phyloP scores from a whole-genome alignment of 2,113 vertebrate genomes.

The Pluvialis apricaria region DNA sequence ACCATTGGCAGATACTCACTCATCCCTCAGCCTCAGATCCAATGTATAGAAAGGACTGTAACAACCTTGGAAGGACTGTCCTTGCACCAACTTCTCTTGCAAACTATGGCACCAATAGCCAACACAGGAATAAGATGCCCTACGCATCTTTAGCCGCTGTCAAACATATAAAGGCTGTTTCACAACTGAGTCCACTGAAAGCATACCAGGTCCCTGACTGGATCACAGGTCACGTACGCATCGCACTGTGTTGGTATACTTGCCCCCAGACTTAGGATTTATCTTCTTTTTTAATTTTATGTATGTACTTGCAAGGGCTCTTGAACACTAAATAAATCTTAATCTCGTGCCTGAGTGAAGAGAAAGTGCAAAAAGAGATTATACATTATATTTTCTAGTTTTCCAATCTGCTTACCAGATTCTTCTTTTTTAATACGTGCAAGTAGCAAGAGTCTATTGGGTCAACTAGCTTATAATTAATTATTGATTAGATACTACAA shows the following conservation, averaged over 20 bases:
- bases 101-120: not conserved
- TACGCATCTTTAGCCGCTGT: not conserved
- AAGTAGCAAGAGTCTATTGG: slow-evolving; percentile 32
- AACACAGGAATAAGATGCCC: not conserved
- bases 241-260: not conserved
- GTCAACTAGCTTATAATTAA: slow-evolving; percentile 65
- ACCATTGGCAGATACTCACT: not conserved
- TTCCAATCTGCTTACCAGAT: slow-evolving; percentile 29
- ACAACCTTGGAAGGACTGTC: not conserved
- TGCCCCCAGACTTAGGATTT: not conserved
- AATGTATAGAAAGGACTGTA: not conserved
- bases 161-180: rapidly evolving
- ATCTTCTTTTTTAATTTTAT: not conserved
- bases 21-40: not conserved
- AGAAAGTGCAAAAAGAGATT: slow-evolving; percentile 11
- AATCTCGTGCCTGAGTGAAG: not conserved
- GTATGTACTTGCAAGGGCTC: not conserved
- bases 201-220: not conserved
- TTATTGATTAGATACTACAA: slow-evolving; percentile 64
- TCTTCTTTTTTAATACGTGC: slow-evolving; percentile 8
- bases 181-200: not conserved
- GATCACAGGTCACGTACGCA: not conserved
- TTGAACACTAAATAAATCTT: slow-evolving; percentile 7
- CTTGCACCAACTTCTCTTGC: not conserved
- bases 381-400: not conserved